A percentile compares a stretch with the other conserved stretches of the same genome.
Conservation (phyloP, 2,888 invertebrate species). For the Folsomia candida region DNA sequence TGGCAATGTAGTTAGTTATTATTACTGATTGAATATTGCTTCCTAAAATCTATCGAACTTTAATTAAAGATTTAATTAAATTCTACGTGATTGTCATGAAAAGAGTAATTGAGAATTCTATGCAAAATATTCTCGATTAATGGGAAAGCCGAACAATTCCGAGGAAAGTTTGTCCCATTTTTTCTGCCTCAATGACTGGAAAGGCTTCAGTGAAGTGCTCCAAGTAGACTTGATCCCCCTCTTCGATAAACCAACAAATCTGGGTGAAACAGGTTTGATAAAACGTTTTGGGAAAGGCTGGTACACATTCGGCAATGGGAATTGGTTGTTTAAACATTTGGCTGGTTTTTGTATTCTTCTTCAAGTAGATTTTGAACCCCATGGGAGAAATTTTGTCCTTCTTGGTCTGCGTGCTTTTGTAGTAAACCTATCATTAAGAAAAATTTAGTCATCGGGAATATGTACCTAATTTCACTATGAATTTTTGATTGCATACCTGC, state of each 20-base stretch:
- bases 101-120: too few relatives aligned
- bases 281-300: constrained; percentile 33
- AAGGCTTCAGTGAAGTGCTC: constrained; percentile 40
- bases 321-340: constrained; percentile 24
- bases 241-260: constrained; percentile 40
- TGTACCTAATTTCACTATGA: not conserved
- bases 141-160: constrained; percentile 36
- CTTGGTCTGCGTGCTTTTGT: constrained; percentile 22
- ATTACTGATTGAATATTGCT: too few relatives aligned
- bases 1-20: too few relatives aligned
- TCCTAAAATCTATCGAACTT: too few relatives aligned
- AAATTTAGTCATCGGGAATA: not conserved
- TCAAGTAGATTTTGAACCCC: constrained; percentile 43
- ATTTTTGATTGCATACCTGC: constrained; percentile 28
- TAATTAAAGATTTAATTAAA: too few relatives aligned
- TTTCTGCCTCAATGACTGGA: constrained; percentile 40
- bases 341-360: constrained; percentile 22
- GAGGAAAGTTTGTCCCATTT: constrained; percentile 44
- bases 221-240: constrained; percentile 40
- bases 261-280: constrained; percentile 45
- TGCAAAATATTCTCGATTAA: too few relatives aligned
- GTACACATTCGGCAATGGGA: constrained; percentile 44
- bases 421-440: constrained; percentile 35
- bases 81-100: too few relatives aligned
- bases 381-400: constrained; percentile 18